A percentile compares a stretch with the other conserved stretches of the same genome.
Evolutionary conservation across 92 coral and sea anemone species (phyloP).

Genomic region (Epizoanthus fatuus): DNA sequence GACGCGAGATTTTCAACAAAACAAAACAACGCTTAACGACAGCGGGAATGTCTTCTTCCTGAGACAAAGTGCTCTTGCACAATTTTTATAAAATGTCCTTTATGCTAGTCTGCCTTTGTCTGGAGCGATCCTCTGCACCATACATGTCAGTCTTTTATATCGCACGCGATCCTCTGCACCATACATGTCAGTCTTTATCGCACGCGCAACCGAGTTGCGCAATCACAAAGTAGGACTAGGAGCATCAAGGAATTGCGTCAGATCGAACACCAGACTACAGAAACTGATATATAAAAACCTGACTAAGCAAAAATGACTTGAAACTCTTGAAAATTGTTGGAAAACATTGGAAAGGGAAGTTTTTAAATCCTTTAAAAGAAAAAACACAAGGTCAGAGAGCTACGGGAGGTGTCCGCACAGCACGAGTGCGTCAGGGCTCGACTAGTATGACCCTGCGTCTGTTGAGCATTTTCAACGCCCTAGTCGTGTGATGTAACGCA

Average conservation of each 20-base stretch:
- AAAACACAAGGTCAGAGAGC: background rate
- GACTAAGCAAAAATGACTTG: background rate
- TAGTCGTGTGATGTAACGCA: constrained; percentile 16
- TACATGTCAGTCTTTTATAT: no score
- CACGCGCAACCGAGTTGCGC: constrained; percentile 12
- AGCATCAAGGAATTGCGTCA: background rate
- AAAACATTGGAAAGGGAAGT: background rate
- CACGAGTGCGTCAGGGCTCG: constrained; percentile 15
- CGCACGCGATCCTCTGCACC: background rate
- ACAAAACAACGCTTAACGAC: background rate
- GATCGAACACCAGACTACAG: no score
- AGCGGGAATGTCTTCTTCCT: background rate
- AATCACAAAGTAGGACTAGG: background rate
- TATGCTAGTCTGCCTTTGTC: background rate
- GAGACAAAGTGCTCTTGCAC: background rate
- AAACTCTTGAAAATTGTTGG: background rate
- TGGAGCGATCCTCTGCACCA: constrained; percentile 16
- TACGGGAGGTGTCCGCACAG: constrained; percentile 28
- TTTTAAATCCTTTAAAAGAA: background rate
- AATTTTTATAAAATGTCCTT: background rate
- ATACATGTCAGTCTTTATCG: background rate
- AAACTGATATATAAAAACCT: background rate
- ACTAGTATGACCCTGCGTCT: constrained; percentile 36
- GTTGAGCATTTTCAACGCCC: constrained; percentile 44
- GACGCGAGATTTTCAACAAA: background rate